phyloP scores from a whole-genome alignment of 2,888 invertebrate species.

The Ceriagrion tenellum region DNA sequence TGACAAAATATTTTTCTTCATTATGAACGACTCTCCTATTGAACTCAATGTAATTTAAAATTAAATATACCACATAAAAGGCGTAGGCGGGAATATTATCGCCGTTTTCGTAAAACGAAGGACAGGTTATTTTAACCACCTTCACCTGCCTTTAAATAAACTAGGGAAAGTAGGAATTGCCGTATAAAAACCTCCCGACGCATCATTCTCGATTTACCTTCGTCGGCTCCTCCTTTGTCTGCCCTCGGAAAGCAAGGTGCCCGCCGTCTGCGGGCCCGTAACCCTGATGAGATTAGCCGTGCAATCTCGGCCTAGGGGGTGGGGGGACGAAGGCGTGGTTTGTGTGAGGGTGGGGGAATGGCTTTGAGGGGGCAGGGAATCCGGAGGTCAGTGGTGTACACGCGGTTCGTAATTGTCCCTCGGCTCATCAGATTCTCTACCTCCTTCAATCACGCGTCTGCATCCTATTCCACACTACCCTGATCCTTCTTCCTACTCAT shows the following conservation, averaged over 20 bases:
- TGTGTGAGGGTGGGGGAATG: too few relatives aligned
- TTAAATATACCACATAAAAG: too few relatives aligned
- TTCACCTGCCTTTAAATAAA: too few relatives aligned
- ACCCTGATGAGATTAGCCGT: slow-evolving; percentile 1
- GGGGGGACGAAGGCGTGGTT: too few relatives aligned
- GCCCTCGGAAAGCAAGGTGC: neutral
- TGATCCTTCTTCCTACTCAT: neutral
- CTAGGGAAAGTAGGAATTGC: neutral
- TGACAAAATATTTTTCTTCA: too few relatives aligned
- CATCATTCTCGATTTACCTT: neutral
- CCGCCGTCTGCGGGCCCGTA: neutral
- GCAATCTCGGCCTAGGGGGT: neutral
- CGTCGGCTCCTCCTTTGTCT: neutral
- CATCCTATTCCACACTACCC: neutral
- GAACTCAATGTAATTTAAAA: too few relatives aligned
- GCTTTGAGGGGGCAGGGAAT: neutral
- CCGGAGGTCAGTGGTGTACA: slow-evolving; percentile 19
- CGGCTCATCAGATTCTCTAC: neutral
- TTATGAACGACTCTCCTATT: too few relatives aligned
- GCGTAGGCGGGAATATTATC: too few relatives aligned
- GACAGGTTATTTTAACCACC: too few relatives aligned
- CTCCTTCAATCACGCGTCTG: neutral
- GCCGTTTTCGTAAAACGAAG: too few relatives aligned
- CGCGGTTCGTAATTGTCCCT: neutral
- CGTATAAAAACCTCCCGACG: neutral